Percentiles rank a stretch among this genome's conserved stretches.
Evolutionary conservation across 2,797 vertebrate genomes (phyloP).

Genomic region (Acanthurus lineatus): DNA sequence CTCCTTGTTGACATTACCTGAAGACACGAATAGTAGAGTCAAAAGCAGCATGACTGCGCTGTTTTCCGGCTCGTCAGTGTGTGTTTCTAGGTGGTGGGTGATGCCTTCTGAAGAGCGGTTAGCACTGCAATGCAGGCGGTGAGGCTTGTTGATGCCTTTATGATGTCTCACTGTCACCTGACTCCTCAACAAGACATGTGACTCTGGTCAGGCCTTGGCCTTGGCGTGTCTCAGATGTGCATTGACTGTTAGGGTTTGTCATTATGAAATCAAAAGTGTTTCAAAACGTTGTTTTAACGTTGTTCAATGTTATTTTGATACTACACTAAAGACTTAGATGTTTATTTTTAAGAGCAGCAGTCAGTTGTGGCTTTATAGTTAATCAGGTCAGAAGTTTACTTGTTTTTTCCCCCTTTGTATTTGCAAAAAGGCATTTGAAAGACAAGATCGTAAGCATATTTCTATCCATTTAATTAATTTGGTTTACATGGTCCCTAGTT

Average conservation of each 20-base stretch:
- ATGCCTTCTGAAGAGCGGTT: fast-evolving
- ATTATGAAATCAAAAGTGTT: not conserved
- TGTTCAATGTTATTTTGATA: too few species aligned
- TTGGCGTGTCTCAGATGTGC: not conserved
- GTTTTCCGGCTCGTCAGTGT: conserved; percentile 10
- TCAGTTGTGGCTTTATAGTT: too few species aligned
- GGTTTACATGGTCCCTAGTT: not conserved
- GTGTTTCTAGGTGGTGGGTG: fast-evolving
- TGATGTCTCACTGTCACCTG: conserved; percentile 80
- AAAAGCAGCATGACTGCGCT: conserved; percentile 79
- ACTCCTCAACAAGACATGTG: conserved; percentile 70
- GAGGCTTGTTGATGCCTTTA: conserved; percentile 46
- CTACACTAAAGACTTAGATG: too few species aligned
- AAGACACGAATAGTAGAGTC: conserved; percentile 81
- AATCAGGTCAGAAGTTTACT: too few species aligned
- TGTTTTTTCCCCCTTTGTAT: too few species aligned
- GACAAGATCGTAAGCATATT: not conserved
- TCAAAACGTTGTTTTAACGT: not conserved
- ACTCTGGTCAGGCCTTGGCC: conserved; percentile 37
- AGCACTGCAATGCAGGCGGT: conserved; percentile 66
- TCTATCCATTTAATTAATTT: not conserved
- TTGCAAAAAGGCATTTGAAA: not conserved
- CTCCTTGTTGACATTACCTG: conserved; percentile 73
- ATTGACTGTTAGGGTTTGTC: too few species aligned
- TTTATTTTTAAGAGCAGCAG: too few species aligned